Evolutionary conservation across 2,113 vertebrate genomes (phyloP).

Genomic region (Engystomops pustulosus): DNA sequence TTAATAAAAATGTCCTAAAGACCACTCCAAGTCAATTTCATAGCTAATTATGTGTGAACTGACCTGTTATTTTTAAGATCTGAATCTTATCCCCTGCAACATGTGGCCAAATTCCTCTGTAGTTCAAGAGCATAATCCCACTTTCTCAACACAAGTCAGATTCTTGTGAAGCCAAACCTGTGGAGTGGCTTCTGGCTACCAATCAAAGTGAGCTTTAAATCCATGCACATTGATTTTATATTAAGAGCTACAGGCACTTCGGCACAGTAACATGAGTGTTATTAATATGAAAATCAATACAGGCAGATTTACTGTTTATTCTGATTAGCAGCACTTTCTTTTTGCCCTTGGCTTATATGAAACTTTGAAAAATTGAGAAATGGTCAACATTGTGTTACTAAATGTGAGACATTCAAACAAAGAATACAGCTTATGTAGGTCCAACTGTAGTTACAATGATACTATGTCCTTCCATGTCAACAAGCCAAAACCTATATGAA

Average conservation of each 20-base stretch:
- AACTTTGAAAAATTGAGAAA: slow-evolving; percentile 31
- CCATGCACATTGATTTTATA: slow-evolving; percentile 53
- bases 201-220: slow-evolving; percentile 38
- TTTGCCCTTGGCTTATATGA: slow-evolving; percentile 23
- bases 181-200: slow-evolving; percentile 2
- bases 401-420: not conserved
- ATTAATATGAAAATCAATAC: slow-evolving; percentile 55
- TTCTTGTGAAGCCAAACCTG: slow-evolving; percentile 35
- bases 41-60: slow-evolving; percentile 16
- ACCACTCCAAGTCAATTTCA: slow-evolving; percentile 24
- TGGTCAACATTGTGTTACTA: not conserved
- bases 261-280: slow-evolving; percentile 47
- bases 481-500: no score
- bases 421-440: not conserved
- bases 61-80: not conserved
- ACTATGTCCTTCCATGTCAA: not conserved
- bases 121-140: slow-evolving; percentile 36
- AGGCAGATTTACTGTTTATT: slow-evolving; percentile 23
- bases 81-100: not conserved
- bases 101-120: not conserved
- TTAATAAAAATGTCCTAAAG: slow-evolving; percentile 11
- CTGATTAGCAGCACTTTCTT: slow-evolving; percentile 32
- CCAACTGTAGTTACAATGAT: not conserved
- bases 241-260: slow-evolving; percentile 29
- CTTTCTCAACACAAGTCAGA: slow-evolving; percentile 22